Base-by-base conservation (phyloP, 92 coral and sea anemone species). In the Porites lobata region DNA sequence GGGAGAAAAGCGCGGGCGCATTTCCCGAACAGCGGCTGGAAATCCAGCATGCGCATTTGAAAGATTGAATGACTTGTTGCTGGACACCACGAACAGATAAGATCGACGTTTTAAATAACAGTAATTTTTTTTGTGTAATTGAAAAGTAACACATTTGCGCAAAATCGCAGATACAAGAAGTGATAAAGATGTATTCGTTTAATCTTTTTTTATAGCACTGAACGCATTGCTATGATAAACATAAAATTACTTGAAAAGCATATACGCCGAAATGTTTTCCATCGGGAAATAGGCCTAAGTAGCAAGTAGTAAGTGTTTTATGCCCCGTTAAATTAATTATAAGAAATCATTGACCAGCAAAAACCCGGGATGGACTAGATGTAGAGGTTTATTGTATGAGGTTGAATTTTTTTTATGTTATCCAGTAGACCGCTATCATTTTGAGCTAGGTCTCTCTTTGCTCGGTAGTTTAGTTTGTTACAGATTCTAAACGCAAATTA, bases 91-190 rank as follows among this genome's bases (percentile, higher is more conserved):
- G 38, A 32, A 29, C 11, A 18, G 15, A 10, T 56, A 38, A 15
- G 18, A 22, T 75, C 38, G 22, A 69, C 74, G 17, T 78, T 32
- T 79, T 79, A 6, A 7, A 50, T 21, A 20, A 43, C 29, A 11
- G 57, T 54, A 52, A 54, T 1, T 24, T 68, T 78, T 78, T 12
- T 7, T 22, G 50, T 15, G 32, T 57, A 58, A 6, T 63, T 51
- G 76, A 72, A 22, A 73, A 72, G 62, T 83, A 7, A 81, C 24
- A 50, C 18, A 53, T 69, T 83, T 69, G 72, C 24, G 32, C 29
- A 56, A 8, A 38, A 65, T 22, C 64, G 38, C 63, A 63, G 75
- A 62, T 74, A 18, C 29, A 62, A 24, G 72, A 38, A 13, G 26
- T 3, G 50, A 50, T 17, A 43, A 14, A 38, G 47, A 4, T 38